Evolutionary conservation across 2,888 invertebrate genomes (phyloP).

Genomic region (Lumbricus terrestris): DNA sequence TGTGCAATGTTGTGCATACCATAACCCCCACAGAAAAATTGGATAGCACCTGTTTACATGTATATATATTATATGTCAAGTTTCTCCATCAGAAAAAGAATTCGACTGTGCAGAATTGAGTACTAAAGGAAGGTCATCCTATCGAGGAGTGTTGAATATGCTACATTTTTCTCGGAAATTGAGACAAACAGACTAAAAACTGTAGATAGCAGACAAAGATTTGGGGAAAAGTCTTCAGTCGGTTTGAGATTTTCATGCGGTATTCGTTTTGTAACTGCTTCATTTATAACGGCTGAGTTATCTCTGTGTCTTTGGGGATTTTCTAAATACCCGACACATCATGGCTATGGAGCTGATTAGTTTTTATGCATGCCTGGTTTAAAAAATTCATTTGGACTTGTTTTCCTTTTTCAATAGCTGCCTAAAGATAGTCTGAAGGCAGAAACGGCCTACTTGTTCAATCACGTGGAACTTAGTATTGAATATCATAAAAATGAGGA

Average conservation of each 20-base stretch:
- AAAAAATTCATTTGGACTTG: neutral
- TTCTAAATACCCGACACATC: neutral
- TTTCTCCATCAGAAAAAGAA: too few species aligned
- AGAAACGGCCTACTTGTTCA: constrained; percentile 87
- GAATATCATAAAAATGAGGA: constrained; percentile 83
- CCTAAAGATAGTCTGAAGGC: constrained; percentile 42
- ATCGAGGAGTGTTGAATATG: too few species aligned
- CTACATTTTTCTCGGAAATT: too few species aligned
- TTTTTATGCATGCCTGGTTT: neutral
- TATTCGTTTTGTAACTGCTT: neutral
- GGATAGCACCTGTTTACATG: too few species aligned
- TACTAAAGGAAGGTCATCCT: too few species aligned
- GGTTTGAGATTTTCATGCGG: neutral
- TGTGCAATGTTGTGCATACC: too few species aligned
- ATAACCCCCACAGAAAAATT: too few species aligned
- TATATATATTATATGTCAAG: too few species aligned
- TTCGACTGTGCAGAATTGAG: too few species aligned
- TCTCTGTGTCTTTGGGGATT: neutral
- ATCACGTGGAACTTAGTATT: constrained; percentile 90
- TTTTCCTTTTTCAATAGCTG: neutral
- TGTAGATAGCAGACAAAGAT: too few species aligned
- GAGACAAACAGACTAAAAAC: too few species aligned
- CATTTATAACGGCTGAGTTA: neutral
- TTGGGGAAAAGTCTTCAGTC: neutral
- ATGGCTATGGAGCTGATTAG: neutral